Evolutionary conservation across 37 sponge, comb jelly and placozoan genomes (phyloP), one percentile per base, ranked within the genome.

Genomic region (Haliclona indistincta): DNA sequence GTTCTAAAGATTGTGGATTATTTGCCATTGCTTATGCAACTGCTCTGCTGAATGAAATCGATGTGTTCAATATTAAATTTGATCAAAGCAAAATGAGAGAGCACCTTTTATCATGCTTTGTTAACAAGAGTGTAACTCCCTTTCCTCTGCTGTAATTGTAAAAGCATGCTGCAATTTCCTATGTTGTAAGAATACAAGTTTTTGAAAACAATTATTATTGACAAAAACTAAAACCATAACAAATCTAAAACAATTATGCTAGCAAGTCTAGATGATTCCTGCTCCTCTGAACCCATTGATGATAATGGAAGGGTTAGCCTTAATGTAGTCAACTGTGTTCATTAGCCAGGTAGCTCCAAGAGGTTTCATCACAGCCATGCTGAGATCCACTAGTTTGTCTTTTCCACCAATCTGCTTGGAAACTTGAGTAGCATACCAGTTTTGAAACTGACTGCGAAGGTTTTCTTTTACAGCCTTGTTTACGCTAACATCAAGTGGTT

Each of bases 251-350:
- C n/a, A n/a, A n/a, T n/a, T n/a, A n/a, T n/a, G n/a, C n/a, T n/a
- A n/a, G n/a, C n/a, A n/a, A n/a, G n/a, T n/a, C n/a, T n/a, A n/a
- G 19, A 47, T 2, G 36, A 88, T 76, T 47, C 80, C 81, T 60
- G 76, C 75, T 17, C 19, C 81, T 70, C 63, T 90, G 60, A 79
- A 90, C 30, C 85, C 91, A 75, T 79, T 89, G 23, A n/a, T 22
- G n/a, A 82, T 62, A 25, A 83, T 78, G 43, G 64, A 34, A 38
- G 38, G 36, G 44, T 81, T 45, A 38, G 28, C 10, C 30, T 69
- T 80, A 11, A 84, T 2, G 54, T 90, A 73, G 33, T 90, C 72
- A 47, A 49, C 68, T 20, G 81, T 32, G 22, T 62, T 54, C 55
- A 84, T 70, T 11, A 84, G 28, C 91, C 91, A 90, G 7, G 64